phyloP scores from a whole-genome alignment of 2,113 vertebrate genomes.

The Brevimyrus niger region DNA sequence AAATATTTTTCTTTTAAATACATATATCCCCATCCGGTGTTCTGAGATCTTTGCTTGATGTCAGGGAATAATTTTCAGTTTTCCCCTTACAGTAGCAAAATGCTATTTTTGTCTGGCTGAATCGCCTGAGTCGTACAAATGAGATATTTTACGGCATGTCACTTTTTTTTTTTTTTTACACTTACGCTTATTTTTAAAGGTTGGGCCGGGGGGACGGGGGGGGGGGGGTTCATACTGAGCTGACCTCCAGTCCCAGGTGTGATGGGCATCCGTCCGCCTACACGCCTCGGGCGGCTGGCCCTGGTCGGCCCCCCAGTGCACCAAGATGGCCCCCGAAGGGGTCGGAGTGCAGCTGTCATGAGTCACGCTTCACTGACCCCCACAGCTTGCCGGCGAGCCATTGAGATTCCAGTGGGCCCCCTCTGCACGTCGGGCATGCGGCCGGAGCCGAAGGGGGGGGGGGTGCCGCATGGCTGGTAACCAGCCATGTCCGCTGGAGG shows the following conservation, averaged over 20 bases:
- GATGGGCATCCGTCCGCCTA: not conserved
- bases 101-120: not conserved
- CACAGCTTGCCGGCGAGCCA: not conserved
- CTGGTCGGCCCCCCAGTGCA: not conserved
- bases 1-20: not conserved
- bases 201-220: too few species aligned
- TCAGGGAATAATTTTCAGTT: not conserved
- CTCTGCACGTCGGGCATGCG: not conserved
- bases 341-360: not conserved
- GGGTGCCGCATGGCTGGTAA: not conserved
- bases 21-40: not conserved
- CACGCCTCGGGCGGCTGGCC: not conserved
- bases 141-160: not conserved
- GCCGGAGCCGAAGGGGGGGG: not conserved
- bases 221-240: not conserved
- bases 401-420: not conserved
- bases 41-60: not conserved
- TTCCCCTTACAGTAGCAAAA: not conserved
- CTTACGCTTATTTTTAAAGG: not conserved
- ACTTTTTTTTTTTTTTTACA: not conserved
- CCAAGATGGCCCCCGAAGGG: not conserved
- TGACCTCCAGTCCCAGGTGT: not conserved
- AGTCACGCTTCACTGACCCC: not conserved
- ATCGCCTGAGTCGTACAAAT: not conserved
- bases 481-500: not conserved